Evolutionary conservation across 2,888 invertebrate species (phyloP), one percentile per base, ranked within the genome.

Genomic region (Monochamus alternatus): DNA sequence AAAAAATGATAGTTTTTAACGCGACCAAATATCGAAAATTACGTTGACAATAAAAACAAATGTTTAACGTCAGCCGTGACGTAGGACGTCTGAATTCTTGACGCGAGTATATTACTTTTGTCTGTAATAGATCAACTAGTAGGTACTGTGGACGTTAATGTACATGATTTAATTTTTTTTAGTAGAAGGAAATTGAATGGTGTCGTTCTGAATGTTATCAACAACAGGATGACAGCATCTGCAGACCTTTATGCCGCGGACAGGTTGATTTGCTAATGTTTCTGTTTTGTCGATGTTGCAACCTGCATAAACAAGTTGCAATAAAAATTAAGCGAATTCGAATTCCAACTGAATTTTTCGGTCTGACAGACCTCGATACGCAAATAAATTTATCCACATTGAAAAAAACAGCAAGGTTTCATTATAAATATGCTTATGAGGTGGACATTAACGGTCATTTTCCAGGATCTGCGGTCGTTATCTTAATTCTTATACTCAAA

Each of bases 401-500:
- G 22, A 63, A 76, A 75, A 70, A 73, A 67, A 38, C 51, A 72
- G 30, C 55, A 32, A 75, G 62, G 44, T 22, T 63, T 52, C 52
- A 58, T 47, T 63, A 76, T 74, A 76, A 76, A 74, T 74, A 74
- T 55, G 47, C 67, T 58, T 74, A 67, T 58, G 72, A 60, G 67
- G 71, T 38, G 67, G 74, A 74, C 76, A 76, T 66, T 76, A 76
- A 76, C 68, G 76, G 74, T 67, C 71, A 74, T 76, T 74, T 72
- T 74, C 76, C 76, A 76, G 70, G 71, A 74, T 74, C 66, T 55
- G 70, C 55, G 70, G 74, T 76, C 80, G 77, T 81, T 81, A 81
- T 78, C 78, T 81, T 80, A 80, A 81, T 78, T 78, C 78, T 73
- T 71, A 72, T 75, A 74, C 75, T 52, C 67, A 78, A 78, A 79